phyloP scores from a whole-genome alignment of 2,797 vertebrate species.

The Amblyopsis hoosieri region DNA sequence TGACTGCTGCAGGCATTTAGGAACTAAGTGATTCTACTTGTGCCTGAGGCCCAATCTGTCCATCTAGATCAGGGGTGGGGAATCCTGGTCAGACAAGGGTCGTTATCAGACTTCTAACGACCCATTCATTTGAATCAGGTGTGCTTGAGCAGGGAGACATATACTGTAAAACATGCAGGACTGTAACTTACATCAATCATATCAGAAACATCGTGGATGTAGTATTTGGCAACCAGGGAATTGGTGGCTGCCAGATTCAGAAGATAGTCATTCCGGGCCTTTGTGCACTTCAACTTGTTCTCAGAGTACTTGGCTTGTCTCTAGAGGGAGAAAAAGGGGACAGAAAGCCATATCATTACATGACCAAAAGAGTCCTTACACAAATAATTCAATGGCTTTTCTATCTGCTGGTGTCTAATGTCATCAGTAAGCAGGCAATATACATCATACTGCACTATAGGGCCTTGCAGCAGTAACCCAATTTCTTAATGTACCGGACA shows the following conservation, averaged over 20 bases:
- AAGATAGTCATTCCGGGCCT: constrained; percentile 96
- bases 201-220: constrained; percentile 96
- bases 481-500: constrained; percentile 2
- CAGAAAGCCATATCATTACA: constrained; percentile 35
- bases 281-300: constrained; percentile 98
- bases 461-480: constrained; percentile 1
- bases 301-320: constrained; percentile 98
- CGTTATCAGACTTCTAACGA: too few species aligned
- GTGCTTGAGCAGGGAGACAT: too few species aligned
- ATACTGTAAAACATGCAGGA: neutral
- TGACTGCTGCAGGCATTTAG: too few species aligned
- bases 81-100: too few species aligned
- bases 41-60: too few species aligned
- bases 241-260: constrained; percentile 95
- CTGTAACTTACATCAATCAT: constrained; percentile 91
- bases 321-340: constrained; percentile 62
- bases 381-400: constrained; percentile 31
- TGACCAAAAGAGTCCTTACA: constrained; percentile 39
- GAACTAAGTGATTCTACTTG: too few species aligned
- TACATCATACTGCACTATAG: constrained; percentile 4
- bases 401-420: constrained; percentile 21
- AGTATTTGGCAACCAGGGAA: constrained; percentile 94
- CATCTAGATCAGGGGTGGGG: neutral
- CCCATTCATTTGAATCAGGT: too few species aligned
- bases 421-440: constrained; percentile 15